Base-by-base conservation (phyloP, 2,113 vertebrate genomes). In the Natator depressus region DNA sequence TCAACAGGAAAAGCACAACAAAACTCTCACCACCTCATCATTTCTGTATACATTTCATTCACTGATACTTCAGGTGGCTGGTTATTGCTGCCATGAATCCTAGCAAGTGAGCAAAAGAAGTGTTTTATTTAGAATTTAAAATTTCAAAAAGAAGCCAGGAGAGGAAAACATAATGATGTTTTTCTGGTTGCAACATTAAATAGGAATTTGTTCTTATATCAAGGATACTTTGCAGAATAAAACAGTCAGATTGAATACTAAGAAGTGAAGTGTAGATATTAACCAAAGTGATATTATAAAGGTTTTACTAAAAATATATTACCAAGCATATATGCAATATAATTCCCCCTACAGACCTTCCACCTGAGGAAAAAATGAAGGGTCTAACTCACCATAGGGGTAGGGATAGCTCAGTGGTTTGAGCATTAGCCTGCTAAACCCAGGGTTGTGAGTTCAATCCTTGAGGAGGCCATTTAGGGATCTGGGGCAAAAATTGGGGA, bases 241-340 rank as follows among this genome's bases (percentile, higher is more conserved):
- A 95, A 92, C 69, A 95, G 84, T 93, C 94, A 96, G 81, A 95
- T 46, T 38, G 89, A 90, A 93, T 86, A 88, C 90, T 95, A 62
- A 91, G 27, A 78, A 88, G 50, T 38, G 49, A 95, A 94, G 24
- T 85, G 78, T 76, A 35, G 84, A 86, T 97, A 94, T 96, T 94
- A 96, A 95, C 84, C 94, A 94, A 95, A 91, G 90, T 84, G 91
- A 90, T 93, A 92, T 91, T 59, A 94, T 75, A 95, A 85, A 97
- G 93, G 80, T 91, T 95, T 96, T 94, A 96, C 94, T 96, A 95
- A 96, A 92, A 80, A 97, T 96, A 96, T 94, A 46, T 47, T 27
- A 78, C 42, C 24, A 47, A 27, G 75, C 38, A 78, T 47, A 47
- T 14, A 78, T 13, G 13, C 75, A 78, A 78, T 42, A 78, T 47